These are phyloP conservation scores for Pristionchus fissidentatus DNA, from an alignment of 2,888 invertebrate genomes.

Conservation along the genomic window DNA sequence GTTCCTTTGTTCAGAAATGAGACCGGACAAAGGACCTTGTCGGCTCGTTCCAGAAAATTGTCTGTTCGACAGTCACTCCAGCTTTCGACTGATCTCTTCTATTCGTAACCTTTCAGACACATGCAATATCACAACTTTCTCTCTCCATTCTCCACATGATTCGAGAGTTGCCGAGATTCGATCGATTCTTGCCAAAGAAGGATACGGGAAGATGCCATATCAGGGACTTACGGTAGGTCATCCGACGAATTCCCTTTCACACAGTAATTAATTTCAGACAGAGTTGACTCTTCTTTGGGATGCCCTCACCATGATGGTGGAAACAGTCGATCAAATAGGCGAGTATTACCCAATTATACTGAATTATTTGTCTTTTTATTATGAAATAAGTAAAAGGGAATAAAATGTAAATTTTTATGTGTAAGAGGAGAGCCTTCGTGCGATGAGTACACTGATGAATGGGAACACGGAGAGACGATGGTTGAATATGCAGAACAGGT, in stretches of 20 bases:
- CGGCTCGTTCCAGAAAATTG: background rate
- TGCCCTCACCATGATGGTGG: background rate
- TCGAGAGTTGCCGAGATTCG: conserved; percentile 4
- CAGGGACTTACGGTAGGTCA: conserved; percentile 16
- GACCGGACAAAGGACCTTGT: background rate
- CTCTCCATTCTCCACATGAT: conserved; percentile 14
- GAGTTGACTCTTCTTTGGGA: conserved; percentile 16
- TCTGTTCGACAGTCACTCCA: too few relatives aligned
- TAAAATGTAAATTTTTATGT: too few relatives aligned
- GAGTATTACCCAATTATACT: background rate
- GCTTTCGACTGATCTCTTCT: too few relatives aligned
- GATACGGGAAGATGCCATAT: conserved; percentile 17
- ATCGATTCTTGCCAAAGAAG: background rate
- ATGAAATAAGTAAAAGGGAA: too few relatives aligned
- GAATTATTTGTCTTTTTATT: background rate
- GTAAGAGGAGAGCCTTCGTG: conserved; percentile 32
- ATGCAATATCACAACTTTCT: conserved; percentile 42
- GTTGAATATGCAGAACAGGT: conserved; percentile 32
- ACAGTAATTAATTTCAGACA: background rate
- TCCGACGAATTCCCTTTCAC: background rate
- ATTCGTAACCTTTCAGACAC: background rate
- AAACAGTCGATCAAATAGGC: background rate
- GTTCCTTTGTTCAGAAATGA: background rate
- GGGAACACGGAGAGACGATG: conserved; percentile 40
- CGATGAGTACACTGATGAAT: background rate